Conservation (phyloP, 2,113 vertebrate species). For the Todiramphus saurophagus region DNA sequence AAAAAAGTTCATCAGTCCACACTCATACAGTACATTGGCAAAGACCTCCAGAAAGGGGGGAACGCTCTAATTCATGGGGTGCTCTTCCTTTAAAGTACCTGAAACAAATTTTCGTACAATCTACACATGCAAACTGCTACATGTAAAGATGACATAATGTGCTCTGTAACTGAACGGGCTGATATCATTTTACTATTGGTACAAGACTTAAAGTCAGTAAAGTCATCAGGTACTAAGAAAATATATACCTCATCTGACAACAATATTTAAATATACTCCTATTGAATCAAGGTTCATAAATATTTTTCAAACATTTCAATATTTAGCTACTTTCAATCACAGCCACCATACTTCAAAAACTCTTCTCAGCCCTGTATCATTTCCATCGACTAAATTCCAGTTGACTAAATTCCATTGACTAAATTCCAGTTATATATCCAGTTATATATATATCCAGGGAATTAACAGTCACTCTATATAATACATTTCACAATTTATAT, state of each 20-base stretch:
- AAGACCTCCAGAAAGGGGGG: not conserved
- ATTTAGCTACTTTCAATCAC: not conserved
- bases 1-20: not conserved
- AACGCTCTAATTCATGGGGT: not conserved
- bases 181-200: not conserved
- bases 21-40: not conserved
- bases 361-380: not conserved
- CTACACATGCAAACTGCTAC: not conserved
- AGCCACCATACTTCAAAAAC: not conserved
- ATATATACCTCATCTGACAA: not conserved
- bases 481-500: not conserved
- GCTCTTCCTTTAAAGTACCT: not conserved
- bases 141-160: not conserved
- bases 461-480: not conserved
- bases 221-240: not conserved
- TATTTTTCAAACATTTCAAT: not conserved
- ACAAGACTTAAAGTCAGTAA: not conserved
- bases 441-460: not conserved
- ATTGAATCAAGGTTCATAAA: not conserved
- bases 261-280: not conserved
- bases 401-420: not conserved
- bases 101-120: not conserved
- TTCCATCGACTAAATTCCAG: not conserved
- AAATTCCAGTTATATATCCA: not conserved
- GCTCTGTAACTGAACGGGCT: not conserved